Conservation (phyloP, 2,797 vertebrate genomes). For the Crax fasciolata region DNA sequence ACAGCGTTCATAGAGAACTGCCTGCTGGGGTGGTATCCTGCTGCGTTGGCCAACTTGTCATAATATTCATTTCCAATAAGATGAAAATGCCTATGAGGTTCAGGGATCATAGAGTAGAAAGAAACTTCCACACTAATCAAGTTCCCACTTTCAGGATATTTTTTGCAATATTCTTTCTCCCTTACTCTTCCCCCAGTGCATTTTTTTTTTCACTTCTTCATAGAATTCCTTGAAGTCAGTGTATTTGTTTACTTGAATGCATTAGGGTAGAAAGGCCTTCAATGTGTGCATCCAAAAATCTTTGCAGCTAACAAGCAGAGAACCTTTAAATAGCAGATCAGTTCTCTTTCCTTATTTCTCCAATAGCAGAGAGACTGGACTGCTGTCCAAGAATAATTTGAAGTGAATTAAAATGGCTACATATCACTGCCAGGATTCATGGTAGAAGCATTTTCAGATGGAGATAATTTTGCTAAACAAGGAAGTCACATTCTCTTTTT, state of each 20-base stretch:
- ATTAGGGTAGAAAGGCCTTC: neutral
- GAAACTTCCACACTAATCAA: neutral
- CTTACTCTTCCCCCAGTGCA: neutral
- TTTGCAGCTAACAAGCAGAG: neutral
- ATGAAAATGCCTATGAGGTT: neutral
- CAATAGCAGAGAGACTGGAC: neutral
- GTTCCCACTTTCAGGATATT: neutral
- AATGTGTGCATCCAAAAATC: neutral
- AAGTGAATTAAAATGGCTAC: neutral
- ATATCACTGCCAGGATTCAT: neutral
- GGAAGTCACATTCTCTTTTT: neutral
- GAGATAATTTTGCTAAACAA: neutral
- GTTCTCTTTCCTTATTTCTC: neutral
- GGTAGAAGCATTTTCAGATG: neutral
- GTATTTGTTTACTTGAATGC: neutral
- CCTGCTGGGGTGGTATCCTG: neutral
- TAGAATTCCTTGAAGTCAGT: neutral
- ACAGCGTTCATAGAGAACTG: neutral
- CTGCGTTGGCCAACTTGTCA: neutral
- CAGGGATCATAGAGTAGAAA: neutral
- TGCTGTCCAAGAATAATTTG: neutral
- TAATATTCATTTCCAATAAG: neutral
- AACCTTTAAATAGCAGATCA: neutral
- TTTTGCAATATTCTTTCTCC: neutral
- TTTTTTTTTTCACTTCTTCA: neutral